These are phyloP conservation scores for Fratercula arctica DNA, from an alignment of 2,797 vertebrate species.

Conservation along the genomic window DNA sequence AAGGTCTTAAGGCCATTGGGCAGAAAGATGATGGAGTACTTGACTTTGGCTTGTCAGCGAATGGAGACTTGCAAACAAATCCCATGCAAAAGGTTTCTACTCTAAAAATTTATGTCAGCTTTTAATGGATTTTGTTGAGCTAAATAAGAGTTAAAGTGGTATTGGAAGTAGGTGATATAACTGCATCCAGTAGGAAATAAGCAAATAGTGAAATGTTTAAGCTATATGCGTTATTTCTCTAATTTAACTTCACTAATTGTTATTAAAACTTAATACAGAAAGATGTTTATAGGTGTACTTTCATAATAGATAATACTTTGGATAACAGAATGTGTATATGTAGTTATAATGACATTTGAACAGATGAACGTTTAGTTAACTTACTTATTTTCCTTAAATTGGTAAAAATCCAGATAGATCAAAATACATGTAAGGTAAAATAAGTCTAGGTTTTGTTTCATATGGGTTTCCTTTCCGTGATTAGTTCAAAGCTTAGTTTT, in stretches of 20 bases:
- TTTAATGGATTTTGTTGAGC: background rate
- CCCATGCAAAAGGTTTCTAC: conserved; percentile 69
- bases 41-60: conserved; percentile 77
- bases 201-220: background rate
- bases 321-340: background rate
- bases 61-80: conserved; percentile 62
- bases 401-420: background rate
- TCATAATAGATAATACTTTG: background rate
- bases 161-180: background rate
- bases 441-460: background rate
- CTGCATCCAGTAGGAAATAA: background rate
- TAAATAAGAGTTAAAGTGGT: background rate
- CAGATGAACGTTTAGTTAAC: background rate
- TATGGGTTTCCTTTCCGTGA: background rate
- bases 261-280: background rate
- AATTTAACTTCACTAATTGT: background rate
- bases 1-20: conserved; percentile 84
- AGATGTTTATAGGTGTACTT: background rate
- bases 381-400: background rate
- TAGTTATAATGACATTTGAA: background rate
- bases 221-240: background rate
- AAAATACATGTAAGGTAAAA: background rate
- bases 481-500: background rate
- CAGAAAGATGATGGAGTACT: conserved; percentile 85
- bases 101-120: background rate